These are phyloP conservation scores for Hydrocynus forskahlii DNA, from an alignment of 2,797 vertebrate species.

Conservation along the genomic window DNA sequence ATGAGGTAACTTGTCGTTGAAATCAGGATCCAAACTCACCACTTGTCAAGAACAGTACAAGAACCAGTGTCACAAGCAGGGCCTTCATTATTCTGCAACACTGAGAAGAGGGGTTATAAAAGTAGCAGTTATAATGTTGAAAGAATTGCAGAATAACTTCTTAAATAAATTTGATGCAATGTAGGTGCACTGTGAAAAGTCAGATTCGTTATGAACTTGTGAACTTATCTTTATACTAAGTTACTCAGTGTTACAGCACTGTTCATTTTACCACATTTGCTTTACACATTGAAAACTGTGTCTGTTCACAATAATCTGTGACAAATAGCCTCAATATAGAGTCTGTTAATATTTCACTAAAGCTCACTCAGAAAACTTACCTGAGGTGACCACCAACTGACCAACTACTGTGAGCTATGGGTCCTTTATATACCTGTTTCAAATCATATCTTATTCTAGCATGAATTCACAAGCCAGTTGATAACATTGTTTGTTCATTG, in stretches of 20 bases:
- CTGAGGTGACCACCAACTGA: not conserved
- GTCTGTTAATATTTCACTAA: not conserved
- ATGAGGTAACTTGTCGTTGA: too few species aligned
- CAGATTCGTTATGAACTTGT: too few species aligned
- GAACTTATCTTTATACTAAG: too few species aligned
- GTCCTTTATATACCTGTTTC: not conserved
- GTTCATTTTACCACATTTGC: too few species aligned
- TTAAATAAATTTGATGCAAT: too few species aligned
- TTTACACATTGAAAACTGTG: too few species aligned
- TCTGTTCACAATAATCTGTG: too few species aligned
- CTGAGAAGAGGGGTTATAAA: not conserved
- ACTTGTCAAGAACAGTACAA: not conserved
- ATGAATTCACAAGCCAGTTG: not conserved
- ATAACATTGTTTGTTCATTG: not conserved
- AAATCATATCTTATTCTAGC: not conserved
- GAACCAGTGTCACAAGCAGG: not conserved
- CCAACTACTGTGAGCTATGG: too few species aligned
- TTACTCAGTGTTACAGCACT: too few species aligned
- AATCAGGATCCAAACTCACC: not conserved
- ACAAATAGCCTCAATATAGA: not conserved
- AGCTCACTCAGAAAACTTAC: not conserved
- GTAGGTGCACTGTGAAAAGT: too few species aligned
- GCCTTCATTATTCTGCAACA: constrained; percentile 3
- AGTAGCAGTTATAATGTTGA: not conserved
- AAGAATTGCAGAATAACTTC: too few species aligned